These are phyloP conservation scores for Coreius guichenoti DNA, from an alignment of 2,797 vertebrate species.

Conservation along the genomic window DNA sequence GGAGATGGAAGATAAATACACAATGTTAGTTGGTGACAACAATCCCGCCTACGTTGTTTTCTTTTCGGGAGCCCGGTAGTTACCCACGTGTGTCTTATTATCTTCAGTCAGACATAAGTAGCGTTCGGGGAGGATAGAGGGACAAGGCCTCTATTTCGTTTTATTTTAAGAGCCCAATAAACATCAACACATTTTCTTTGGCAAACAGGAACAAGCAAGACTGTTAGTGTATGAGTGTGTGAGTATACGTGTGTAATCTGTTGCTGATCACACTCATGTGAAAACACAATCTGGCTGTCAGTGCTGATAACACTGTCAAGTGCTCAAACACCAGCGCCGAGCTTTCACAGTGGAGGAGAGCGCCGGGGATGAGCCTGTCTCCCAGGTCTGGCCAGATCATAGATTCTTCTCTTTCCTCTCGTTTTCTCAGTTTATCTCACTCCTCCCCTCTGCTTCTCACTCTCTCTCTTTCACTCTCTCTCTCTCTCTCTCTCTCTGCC, in stretches of 20 bases:
- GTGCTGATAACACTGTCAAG: constrained; percentile 81
- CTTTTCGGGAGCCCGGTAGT: constrained; percentile 32
- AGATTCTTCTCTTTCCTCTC: constrained; percentile 18
- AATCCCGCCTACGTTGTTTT: constrained; percentile 43
- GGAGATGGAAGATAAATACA: constrained; percentile 48
- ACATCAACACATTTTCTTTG: constrained; percentile 78
- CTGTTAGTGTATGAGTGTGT: constrained; percentile 61
- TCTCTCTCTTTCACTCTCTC: background rate
- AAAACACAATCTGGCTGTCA: constrained; percentile 84
- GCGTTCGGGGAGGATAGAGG: constrained; percentile 63
- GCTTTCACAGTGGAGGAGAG: constrained; percentile 75
- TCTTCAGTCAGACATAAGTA: constrained; percentile 52
- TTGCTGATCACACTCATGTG: constrained; percentile 77
- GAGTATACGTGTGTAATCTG: constrained; percentile 74
- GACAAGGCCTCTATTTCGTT: constrained; percentile 67
- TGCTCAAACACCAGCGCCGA: constrained; percentile 67
- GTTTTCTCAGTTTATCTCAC: constrained; percentile 32
- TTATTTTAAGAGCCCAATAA: constrained; percentile 70
- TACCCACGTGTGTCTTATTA: constrained; percentile 47
- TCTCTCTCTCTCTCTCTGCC: constrained; percentile 13
- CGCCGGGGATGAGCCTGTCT: constrained; percentile 27
- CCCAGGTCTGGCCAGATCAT: constrained; percentile 46
- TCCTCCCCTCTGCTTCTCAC: constrained; percentile 32
- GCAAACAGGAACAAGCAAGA: constrained; percentile 75
- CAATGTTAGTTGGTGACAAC: constrained; percentile 51